These are phyloP conservation scores for Orius laevigatus DNA, from an alignment of 1,140 invertebrate genomes.

Conservation along the genomic window DNA sequence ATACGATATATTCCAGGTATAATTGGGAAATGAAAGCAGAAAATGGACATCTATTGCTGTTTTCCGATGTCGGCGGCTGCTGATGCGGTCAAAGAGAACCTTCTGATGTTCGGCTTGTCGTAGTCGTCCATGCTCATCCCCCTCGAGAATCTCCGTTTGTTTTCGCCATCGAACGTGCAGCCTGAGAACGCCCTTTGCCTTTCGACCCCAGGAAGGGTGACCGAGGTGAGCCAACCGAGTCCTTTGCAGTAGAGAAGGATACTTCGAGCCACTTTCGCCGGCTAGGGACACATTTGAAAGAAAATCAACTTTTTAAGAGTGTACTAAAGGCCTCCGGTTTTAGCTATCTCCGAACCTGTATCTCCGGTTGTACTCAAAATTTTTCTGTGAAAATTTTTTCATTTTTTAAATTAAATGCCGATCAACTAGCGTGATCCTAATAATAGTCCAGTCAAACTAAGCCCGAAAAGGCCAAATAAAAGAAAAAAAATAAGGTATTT, in stretches of 20 bases:
- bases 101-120: slow-evolving; percentile 55
- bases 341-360: too few relatives aligned
- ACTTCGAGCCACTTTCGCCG: slow-evolving; percentile 62
- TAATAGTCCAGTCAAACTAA: too few relatives aligned
- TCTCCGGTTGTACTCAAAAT: too few relatives aligned
- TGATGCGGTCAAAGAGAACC: slow-evolving; percentile 45
- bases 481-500: too few relatives aligned
- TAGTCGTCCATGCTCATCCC: slow-evolving; percentile 71
- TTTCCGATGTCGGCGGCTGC: slow-evolving; percentile 4
- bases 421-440: too few relatives aligned
- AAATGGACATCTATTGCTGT: background rate
- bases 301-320: background rate
- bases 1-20: too few relatives aligned
- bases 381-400: too few relatives aligned
- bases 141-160: slow-evolving; percentile 34
- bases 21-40: too few relatives aligned
- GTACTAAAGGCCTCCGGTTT: too few relatives aligned
- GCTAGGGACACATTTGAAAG: slow-evolving; percentile 33
- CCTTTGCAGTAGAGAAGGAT: slow-evolving; percentile 69
- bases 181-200: slow-evolving; percentile 38
- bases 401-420: too few relatives aligned
- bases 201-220: slow-evolving; percentile 52
- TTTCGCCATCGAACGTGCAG: slow-evolving; percentile 30
- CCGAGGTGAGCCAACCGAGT: slow-evolving; percentile 54
- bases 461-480: too few relatives aligned